Conservation (phyloP, 2,888 invertebrate species). For the Agelastica alni region DNA sequence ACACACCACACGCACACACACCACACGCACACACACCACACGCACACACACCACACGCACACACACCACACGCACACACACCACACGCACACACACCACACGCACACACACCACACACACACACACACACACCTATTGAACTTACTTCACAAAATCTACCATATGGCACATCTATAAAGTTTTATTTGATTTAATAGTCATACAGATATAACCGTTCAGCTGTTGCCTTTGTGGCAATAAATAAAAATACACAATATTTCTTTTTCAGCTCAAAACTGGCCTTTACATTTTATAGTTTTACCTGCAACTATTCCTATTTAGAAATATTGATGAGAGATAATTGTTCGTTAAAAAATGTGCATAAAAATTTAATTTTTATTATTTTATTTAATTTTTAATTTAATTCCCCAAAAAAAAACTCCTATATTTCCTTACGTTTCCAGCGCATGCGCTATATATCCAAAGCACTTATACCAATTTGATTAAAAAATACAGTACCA, state of each 20-base stretch:
- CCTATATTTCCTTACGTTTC: too few species aligned
- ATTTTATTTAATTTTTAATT: neutral
- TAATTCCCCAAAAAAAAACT: neutral
- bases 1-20: too few species aligned
- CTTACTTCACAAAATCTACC: slow-evolving; percentile 46
- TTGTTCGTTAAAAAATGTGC: neutral
- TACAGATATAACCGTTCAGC: slow-evolving; percentile 41
- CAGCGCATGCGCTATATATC: too few species aligned
- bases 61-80: too few species aligned
- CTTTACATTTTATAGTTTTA: slow-evolving; percentile 36
- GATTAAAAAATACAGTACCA: too few species aligned
- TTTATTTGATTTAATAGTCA: slow-evolving; percentile 52
- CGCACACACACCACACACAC: too few species aligned
- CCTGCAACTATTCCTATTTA: slow-evolving; percentile 12
- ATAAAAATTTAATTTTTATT: neutral
- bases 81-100: too few species aligned
- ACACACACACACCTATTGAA: slow-evolving; percentile 46
- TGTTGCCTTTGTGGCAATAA: slow-evolving; percentile 41
- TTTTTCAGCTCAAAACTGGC: slow-evolving; percentile 31
- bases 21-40: too few species aligned
- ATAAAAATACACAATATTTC: slow-evolving; percentile 39
- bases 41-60: too few species aligned
- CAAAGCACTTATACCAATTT: too few species aligned
- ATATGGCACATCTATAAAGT: slow-evolving; percentile 52
- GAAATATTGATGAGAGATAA: neutral